These are phyloP conservation scores for Tetraneura akinire DNA, from an alignment of 1,140 invertebrate genomes.

Conservation along the genomic window DNA sequence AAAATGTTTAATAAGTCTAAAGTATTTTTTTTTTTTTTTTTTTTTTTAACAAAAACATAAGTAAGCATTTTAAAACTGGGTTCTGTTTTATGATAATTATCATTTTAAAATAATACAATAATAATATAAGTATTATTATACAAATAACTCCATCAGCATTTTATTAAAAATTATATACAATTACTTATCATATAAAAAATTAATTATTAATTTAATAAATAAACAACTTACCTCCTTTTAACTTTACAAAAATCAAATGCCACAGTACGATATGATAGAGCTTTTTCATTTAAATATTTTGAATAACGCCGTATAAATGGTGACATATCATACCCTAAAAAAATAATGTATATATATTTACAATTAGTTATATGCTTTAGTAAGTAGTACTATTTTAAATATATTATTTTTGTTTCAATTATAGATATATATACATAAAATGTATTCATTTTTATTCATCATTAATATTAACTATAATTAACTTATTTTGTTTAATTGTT, in stretches of 20 bases:
- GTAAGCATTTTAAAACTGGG: too few species aligned
- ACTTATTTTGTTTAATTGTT: slow-evolving; percentile 16
- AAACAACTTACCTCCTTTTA: slow-evolving; percentile 83
- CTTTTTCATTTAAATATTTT: slow-evolving; percentile 99
- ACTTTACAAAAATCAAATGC: slow-evolving; percentile 99
- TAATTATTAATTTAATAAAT: neutral
- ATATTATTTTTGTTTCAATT: neutral
- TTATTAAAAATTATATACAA: too few species aligned
- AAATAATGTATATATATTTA: slow-evolving; percentile 53
- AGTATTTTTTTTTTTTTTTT: too few species aligned
- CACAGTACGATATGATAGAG: slow-evolving; percentile 94
- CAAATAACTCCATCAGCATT: too few species aligned
- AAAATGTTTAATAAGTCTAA: too few species aligned
- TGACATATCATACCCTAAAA: slow-evolving; percentile 98
- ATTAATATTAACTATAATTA: slow-evolving; percentile 13
- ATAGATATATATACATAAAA: neutral
- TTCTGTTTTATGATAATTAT: too few species aligned
- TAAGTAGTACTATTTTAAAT: too few species aligned
- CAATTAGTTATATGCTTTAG: neutral
- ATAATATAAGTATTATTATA: too few species aligned
- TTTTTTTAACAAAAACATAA: too few species aligned
- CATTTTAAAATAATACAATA: too few species aligned
- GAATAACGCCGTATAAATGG: slow-evolving; percentile 97
- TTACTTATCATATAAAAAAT: too few species aligned
- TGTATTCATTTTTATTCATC: neutral